Evolutionary conservation across 2,888 invertebrate species (phyloP).

Genomic region (Eilema caniola): DNA sequence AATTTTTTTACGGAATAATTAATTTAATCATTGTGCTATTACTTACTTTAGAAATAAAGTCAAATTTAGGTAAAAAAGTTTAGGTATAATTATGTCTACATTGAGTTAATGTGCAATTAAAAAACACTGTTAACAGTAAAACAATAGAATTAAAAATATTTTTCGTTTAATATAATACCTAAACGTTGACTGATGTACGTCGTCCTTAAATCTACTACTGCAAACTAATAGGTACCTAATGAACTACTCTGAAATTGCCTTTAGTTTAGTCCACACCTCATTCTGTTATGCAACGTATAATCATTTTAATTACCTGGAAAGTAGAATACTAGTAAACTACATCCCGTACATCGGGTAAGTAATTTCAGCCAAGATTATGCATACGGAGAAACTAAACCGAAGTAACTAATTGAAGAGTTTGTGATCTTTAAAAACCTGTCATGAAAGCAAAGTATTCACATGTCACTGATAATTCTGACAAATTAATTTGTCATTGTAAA

Average conservation of each 20-base stretch:
- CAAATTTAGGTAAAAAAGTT: too few relatives aligned
- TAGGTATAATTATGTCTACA: too few relatives aligned
- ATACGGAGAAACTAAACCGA: constrained; percentile 18
- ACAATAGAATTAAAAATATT: too few relatives aligned
- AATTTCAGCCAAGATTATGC: constrained; percentile 34
- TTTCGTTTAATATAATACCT: too few relatives aligned
- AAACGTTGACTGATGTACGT: not conserved
- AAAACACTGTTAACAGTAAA: too few relatives aligned
- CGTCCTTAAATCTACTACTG: not conserved
- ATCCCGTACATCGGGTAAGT: constrained; percentile 42
- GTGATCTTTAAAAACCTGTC: not conserved
- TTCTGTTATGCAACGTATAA: constrained; percentile 59
- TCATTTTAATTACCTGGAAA: constrained; percentile 55
- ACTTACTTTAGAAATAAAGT: too few relatives aligned
- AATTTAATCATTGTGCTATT: too few relatives aligned
- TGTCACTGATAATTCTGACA: not conserved
- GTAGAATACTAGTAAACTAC: constrained; percentile 53
- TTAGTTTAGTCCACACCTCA: constrained; percentile 41
- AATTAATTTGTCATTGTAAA: not conserved
- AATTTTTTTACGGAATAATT: too few relatives aligned
- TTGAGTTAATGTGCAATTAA: too few relatives aligned
- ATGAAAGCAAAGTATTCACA: not conserved
- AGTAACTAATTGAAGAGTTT: not conserved
- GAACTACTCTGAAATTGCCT: constrained; percentile 33
- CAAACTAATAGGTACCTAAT: constrained; percentile 14